Evolutionary conservation across 2,113 vertebrate species (phyloP).

Genomic region (Thunnus maccoyii): DNA sequence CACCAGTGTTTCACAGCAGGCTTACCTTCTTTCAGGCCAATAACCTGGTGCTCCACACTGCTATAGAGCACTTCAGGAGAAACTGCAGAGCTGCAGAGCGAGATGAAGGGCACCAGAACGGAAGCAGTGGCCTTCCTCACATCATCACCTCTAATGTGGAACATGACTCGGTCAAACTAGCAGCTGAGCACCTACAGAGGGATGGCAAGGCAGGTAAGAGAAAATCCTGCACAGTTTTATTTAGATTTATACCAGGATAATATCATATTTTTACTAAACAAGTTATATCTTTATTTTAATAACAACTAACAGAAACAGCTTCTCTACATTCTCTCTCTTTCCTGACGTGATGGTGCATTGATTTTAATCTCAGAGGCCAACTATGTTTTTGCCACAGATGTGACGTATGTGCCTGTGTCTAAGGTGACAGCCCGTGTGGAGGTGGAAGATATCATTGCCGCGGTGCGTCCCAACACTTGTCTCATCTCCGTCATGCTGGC

Average conservation of each 20-base stretch:
- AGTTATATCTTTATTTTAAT: neutral
- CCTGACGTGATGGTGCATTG: neutral
- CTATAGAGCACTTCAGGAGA: conserved; percentile 84
- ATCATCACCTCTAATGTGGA: conserved; percentile 90
- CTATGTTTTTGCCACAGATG: conserved; percentile 80
- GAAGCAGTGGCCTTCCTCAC: conserved; percentile 82
- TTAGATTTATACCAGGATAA: neutral
- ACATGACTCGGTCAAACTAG: conserved; percentile 92
- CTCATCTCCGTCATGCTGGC: conserved; percentile 96
- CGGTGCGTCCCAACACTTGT: conserved; percentile 90
- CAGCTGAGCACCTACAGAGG: conserved; percentile 84
- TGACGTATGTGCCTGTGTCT: conserved; percentile 91
- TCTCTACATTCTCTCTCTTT: neutral
- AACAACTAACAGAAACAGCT: neutral
- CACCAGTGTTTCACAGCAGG: neutral
- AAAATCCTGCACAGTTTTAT: neutral
- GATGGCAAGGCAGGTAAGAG: conserved; percentile 85
- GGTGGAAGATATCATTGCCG: conserved; percentile 88
- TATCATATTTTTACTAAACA: neutral
- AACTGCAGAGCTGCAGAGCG: conserved; percentile 31
- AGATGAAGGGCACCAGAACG: conserved; percentile 20
- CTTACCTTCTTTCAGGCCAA: conserved; percentile 87
- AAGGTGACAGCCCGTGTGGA: conserved; percentile 86
- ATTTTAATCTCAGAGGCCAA: neutral
- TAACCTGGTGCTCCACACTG: conserved; percentile 92